Evolutionary conservation across 2,888 invertebrate species (phyloP).

Genomic region (Eilema depressum): DNA sequence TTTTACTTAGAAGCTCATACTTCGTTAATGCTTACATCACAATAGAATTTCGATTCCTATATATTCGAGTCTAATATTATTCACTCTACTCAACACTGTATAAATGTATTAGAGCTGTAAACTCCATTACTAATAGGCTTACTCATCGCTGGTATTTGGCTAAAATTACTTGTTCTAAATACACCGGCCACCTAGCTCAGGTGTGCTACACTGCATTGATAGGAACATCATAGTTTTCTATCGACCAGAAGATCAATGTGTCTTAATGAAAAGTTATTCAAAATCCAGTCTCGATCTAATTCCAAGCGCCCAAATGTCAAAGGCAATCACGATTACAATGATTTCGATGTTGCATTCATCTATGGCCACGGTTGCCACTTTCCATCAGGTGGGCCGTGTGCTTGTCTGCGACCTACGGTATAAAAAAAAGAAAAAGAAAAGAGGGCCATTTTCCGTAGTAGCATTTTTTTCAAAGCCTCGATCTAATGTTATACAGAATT

Average conservation of each 20-base stretch:
- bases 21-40: neutral
- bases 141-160: constrained; percentile 76
- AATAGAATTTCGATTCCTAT: constrained; percentile 22
- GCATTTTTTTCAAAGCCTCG: no score
- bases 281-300: no score
- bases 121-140: constrained; percentile 58
- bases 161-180: constrained; percentile 82
- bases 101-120: constrained; percentile 51
- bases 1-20: neutral
- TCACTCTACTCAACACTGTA: constrained; percentile 26
- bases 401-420: no score
- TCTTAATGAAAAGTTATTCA: neutral
- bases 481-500: no score
- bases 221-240: constrained; percentile 6
- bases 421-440: no score
- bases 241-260: neutral
- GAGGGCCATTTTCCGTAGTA: no score
- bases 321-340: no score
- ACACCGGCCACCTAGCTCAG: constrained; percentile 66
- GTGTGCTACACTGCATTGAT: constrained; percentile 53
- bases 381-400: no score
- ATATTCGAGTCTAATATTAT: constrained; percentile 42
- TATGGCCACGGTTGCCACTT: no score
- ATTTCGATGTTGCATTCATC: no score
- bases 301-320: no score